Evolutionary conservation across 2,888 invertebrate genomes (phyloP).

Genomic region (Azorinus chamasolen): DNA sequence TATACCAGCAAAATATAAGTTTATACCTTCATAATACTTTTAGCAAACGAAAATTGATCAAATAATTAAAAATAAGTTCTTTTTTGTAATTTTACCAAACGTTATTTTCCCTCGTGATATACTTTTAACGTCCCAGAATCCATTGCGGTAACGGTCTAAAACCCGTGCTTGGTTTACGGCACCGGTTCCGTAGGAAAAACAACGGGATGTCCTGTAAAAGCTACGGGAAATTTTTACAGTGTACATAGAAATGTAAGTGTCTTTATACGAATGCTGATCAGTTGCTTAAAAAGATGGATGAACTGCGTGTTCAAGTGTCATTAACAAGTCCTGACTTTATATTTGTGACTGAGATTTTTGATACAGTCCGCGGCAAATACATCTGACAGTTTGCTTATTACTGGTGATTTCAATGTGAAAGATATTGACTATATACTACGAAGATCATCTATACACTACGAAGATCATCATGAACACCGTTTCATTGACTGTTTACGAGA

Average conservation of each 20-base stretch:
- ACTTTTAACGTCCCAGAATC: too few species aligned
- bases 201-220: too few species aligned
- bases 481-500: conserved; percentile 30
- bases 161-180: too few species aligned
- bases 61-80: too few species aligned
- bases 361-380: not conserved
- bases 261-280: conserved; percentile 23
- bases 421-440: conserved; percentile 2
- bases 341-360: conserved; percentile 29
- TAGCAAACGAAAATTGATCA: too few species aligned
- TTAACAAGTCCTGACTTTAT: conserved; percentile 16
- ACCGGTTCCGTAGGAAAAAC: too few species aligned
- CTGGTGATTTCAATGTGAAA: conserved; percentile 22
- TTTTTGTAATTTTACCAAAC: too few species aligned
- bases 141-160: too few species aligned
- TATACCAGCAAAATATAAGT: too few species aligned
- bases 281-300: conserved; percentile 29
- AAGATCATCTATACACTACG: conserved; percentile 2
- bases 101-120: too few species aligned
- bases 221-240: too few species aligned
- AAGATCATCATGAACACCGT: conserved; percentile 7
- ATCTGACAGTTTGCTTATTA: conserved; percentile 11
- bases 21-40: too few species aligned
- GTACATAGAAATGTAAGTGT: conserved; percentile 20
- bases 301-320: conserved; percentile 8